A percentile compares a stretch with the other conserved stretches of the same genome.
Evolutionary conservation across 1,140 invertebrate species (phyloP).

Genomic region (Lithobius niger): DNA sequence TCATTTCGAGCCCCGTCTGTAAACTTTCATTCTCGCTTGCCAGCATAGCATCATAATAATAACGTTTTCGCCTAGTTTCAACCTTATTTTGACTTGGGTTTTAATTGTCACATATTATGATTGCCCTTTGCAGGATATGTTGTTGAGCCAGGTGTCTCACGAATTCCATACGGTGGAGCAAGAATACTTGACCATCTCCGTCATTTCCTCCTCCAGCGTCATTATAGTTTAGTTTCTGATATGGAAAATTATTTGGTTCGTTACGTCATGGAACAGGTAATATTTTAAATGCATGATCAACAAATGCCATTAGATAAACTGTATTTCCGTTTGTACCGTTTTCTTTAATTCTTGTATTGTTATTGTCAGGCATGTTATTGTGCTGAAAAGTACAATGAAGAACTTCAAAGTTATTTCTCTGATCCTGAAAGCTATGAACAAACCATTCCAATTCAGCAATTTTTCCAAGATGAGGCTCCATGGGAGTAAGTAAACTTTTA

Average conservation of each 20-base stretch:
- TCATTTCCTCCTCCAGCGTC: conserved; percentile 27
- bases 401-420: conserved; percentile 25
- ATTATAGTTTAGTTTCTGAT: conserved; percentile 23
- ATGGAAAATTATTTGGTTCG: conserved; percentile 22
- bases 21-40: too few relatives aligned
- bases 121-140: conserved; percentile 33
- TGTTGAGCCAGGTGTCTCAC: conserved; percentile 36
- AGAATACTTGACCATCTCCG: conserved; percentile 38
- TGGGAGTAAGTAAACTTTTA: conserved; percentile 21
- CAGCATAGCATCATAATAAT: too few relatives aligned
- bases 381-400: conserved; percentile 6
- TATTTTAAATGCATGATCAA: too few relatives aligned
- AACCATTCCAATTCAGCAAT: conserved; percentile 30
- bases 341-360: neutral
- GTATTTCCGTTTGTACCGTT: too few relatives aligned
- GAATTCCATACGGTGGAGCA: conserved; percentile 40
- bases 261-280: conserved; percentile 20
- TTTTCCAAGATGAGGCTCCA: conserved; percentile 20
- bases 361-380: conserved; percentile 10
- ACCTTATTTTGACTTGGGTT: too few relatives aligned
- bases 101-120: too few relatives aligned
- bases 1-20: too few relatives aligned
- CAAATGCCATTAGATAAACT: conserved; percentile 34
- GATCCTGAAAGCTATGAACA: conserved; percentile 28
- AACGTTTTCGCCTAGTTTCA: too few relatives aligned